These are phyloP conservation scores for Drosophila fuyamai DNA, from an alignment of 1,140 invertebrate species.

Conservation along the genomic window DNA sequence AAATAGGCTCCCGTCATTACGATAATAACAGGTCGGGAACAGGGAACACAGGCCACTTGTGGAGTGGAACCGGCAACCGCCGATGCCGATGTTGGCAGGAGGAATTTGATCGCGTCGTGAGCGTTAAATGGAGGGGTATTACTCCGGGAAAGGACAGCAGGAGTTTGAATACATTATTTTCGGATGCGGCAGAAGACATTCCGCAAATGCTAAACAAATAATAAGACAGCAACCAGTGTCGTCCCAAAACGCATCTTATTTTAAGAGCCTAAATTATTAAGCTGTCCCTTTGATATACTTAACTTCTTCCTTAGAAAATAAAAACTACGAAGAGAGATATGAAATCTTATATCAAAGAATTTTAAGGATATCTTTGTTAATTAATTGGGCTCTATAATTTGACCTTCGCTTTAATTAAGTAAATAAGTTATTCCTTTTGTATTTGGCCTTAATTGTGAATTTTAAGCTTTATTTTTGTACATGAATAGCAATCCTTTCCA, in stretches of 20 bases:
- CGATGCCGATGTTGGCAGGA: conserved; percentile 38
- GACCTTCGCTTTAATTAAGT: no score
- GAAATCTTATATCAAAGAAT: not conserved
- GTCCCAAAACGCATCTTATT: conserved; percentile 3
- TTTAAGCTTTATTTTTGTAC: no score
- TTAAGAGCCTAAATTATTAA: conserved; percentile 13
- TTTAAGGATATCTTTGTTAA: no score
- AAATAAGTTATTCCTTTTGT: no score
- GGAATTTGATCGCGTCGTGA: conserved; percentile 45
- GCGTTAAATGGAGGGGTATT: conserved; percentile 47
- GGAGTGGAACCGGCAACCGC: conserved; percentile 32
- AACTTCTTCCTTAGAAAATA: not conserved
- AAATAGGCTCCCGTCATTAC: conserved; percentile 76
- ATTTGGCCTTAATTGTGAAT: no score
- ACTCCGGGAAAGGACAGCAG: conserved; percentile 53
- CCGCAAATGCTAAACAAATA: conserved; percentile 45
- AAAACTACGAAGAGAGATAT: not conserved
- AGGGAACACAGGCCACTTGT: conserved; percentile 58
- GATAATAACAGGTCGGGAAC: conserved; percentile 73
- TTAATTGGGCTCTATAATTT: no score
- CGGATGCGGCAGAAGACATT: conserved; percentile 27
- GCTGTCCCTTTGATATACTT: not conserved
- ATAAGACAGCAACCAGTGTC: conserved; percentile 17
- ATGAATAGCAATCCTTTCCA: not conserved
- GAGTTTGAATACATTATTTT: conserved; percentile 60